These are phyloP conservation scores for Palythoa caribaeorum DNA, from an alignment of 92 coral and sea anemone genomes.

Conservation along the genomic window DNA sequence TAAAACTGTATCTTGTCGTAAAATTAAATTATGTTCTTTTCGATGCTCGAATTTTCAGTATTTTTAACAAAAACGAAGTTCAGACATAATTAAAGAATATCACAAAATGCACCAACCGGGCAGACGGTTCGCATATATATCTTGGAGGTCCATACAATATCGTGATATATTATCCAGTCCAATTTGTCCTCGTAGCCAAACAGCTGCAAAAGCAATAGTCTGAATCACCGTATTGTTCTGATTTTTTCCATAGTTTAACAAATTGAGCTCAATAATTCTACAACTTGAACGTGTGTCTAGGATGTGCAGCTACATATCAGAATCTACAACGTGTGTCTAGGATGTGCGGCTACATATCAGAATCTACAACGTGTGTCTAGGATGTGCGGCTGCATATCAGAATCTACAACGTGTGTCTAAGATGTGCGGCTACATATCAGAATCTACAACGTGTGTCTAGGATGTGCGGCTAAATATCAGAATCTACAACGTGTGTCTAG, in stretches of 20 bases:
- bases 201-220: conserved; percentile 59
- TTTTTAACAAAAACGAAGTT: neutral
- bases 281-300: neutral
- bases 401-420: too few relatives aligned
- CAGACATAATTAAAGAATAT: neutral
- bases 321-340: neutral
- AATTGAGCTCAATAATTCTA: neutral
- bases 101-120: conserved; percentile 67
- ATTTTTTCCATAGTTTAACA: neutral
- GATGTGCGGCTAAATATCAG: neutral
- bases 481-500: neutral
- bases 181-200: conserved; percentile 87
- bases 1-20: too few relatives aligned
- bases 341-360: neutral
- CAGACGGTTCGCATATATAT: conserved; percentile 92
- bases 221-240: neutral
- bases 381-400: neutral
- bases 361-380: neutral
- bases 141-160: conserved; percentile 95
- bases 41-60: too few relatives aligned
- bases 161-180: conserved; percentile 96
- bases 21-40: too few relatives aligned
- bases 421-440: neutral
- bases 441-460: neutral
- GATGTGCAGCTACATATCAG: neutral